Conservation (phyloP, 2,113 vertebrate species). For the Maccullochella peelii region DNA sequence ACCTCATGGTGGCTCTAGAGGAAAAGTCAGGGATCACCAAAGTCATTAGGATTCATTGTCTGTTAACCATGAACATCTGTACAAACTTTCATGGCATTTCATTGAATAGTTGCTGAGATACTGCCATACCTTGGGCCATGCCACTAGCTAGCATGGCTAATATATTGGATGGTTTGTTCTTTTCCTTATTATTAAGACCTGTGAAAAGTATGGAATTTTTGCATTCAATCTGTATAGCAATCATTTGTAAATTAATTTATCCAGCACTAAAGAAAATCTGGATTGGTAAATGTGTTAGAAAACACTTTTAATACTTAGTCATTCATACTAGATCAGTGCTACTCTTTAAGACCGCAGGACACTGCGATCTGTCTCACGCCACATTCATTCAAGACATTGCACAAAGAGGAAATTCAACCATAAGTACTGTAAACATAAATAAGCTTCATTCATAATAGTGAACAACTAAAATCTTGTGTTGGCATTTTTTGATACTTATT, state of each 20-base stretch:
- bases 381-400: conserved; percentile 10
- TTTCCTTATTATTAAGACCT: not conserved
- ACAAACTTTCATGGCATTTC: not conserved
- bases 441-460: conserved; percentile 15
- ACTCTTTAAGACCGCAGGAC: not conserved
- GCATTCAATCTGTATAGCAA: not conserved
- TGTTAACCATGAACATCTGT: not conserved
- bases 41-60: not conserved
- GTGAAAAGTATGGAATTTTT: not conserved
- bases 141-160: not conserved
- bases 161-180: not conserved
- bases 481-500: not conserved
- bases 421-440: not conserved
- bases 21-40: not conserved
- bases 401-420: conserved; percentile 18
- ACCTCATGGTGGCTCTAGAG: not conserved
- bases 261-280: not conserved
- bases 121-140: not conserved
- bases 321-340: not conserved
- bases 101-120: not conserved
- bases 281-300: not conserved
- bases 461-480: conserved; percentile 19
- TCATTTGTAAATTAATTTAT: not conserved
- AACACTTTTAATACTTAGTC: not conserved
- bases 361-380: not conserved